A percentile compares a stretch with the other conserved stretches of the same genome.
Evolutionary conservation across 2,888 invertebrate species (phyloP).

Genomic region (Synanthedon formicaeformis): DNA sequence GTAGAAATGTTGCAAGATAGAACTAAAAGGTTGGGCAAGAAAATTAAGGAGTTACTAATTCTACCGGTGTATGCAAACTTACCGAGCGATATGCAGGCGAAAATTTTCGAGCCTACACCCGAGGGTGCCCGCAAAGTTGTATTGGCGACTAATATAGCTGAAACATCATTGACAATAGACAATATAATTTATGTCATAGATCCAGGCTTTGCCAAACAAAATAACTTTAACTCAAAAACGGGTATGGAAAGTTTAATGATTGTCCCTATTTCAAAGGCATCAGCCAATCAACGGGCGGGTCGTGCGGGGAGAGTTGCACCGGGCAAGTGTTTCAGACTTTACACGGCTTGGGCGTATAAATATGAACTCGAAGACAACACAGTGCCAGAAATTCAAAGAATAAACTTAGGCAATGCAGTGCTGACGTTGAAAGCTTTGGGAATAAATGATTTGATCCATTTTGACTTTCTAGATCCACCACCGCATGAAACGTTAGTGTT

Average conservation of each 20-base stretch:
- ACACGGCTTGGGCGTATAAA: slow-evolving; percentile 98
- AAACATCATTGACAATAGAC: slow-evolving; percentile 98
- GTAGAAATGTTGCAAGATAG: slow-evolving; percentile 91
- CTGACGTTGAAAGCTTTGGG: slow-evolving; percentile 96
- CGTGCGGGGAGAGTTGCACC: slow-evolving; percentile 95
- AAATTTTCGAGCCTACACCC: slow-evolving; percentile 98
- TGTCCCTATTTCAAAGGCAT: slow-evolving; percentile 98
- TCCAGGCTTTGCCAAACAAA: slow-evolving; percentile 99
- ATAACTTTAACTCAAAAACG: slow-evolving; percentile 96
- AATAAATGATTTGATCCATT: slow-evolving; percentile 97
- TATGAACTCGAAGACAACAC: slow-evolving; percentile 98
- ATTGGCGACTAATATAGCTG: slow-evolving; percentile 98
- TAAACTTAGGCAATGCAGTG: slow-evolving; percentile 97
- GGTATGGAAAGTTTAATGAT: slow-evolving; percentile 99
- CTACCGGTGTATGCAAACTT: slow-evolving; percentile 98
- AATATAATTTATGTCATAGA: slow-evolving; percentile 99
- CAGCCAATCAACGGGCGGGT: slow-evolving; percentile 97
- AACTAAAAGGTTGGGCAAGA: slow-evolving; percentile 90
- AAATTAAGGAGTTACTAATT: slow-evolving; percentile 91
- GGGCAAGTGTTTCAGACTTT: slow-evolving; percentile 97
- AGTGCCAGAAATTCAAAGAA: slow-evolving; percentile 97
- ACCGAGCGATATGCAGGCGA: slow-evolving; percentile 98
- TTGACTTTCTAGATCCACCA: slow-evolving; percentile 98
- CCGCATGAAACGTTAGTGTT: slow-evolving; percentile 92
- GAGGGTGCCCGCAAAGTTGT: slow-evolving; percentile 96